Percentiles rank a stretch among this genome's conserved stretches.
Evolutionary conservation across 2,888 invertebrate species (phyloP).

Genomic region (Isoperla grammatica): DNA sequence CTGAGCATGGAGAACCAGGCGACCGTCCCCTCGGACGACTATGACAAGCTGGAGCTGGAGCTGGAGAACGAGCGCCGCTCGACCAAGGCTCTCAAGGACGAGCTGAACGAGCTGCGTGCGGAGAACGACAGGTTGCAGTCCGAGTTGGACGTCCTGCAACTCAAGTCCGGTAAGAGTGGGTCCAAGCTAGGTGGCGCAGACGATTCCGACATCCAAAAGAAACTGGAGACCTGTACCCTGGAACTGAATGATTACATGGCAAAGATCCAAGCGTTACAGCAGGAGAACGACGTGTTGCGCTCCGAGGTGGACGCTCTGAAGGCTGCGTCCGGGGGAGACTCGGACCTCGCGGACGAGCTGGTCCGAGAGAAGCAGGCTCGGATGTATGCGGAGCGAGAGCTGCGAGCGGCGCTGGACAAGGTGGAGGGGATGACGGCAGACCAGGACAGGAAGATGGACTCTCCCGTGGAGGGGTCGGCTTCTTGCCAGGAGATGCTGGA

Average conservation of each 20-base stretch:
- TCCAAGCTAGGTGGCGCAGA: too few species aligned
- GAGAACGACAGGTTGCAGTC: too few species aligned
- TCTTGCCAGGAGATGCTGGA: background rate
- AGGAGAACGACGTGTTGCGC: background rate
- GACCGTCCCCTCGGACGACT: background rate
- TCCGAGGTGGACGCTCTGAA: background rate
- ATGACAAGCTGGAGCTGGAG: too few species aligned
- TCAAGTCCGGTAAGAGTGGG: too few species aligned
- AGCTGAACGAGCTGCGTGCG: too few species aligned
- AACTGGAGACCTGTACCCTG: too few species aligned
- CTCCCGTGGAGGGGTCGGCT: background rate
- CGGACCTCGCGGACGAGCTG: background rate
- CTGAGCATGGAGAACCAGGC: too few species aligned
- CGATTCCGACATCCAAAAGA: too few species aligned
- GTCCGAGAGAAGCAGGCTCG: background rate
- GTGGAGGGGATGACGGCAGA: slow-evolving; percentile 1
- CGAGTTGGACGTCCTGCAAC: too few species aligned
- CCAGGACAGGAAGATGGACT: background rate
- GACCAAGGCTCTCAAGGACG: too few species aligned
- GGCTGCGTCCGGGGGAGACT: background rate
- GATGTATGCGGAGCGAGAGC: background rate
- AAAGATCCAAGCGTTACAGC: background rate
- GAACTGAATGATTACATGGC: background rate
- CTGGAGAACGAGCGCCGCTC: too few species aligned
- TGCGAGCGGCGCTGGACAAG: background rate